Base-by-base conservation (phyloP, 1,140 invertebrate genomes). In the Sinonovacula constricta region DNA sequence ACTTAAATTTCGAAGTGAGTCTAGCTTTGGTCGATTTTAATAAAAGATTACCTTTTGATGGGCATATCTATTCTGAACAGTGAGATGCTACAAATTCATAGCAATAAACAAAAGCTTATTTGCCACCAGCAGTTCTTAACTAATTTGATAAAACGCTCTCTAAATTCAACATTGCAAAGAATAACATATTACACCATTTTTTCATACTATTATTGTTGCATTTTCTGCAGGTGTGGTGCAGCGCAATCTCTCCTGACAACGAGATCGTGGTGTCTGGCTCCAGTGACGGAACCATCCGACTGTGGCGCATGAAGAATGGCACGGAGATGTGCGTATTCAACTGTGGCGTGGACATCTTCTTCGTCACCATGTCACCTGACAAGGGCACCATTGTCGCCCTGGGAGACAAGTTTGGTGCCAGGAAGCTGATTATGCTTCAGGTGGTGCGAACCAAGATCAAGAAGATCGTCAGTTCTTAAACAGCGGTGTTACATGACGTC, bases 351-450 rank as follows among this genome's bases (percentile, higher is more conserved):
- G 90, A 91, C 65, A 87, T 91, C 60, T 91, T 91, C 85, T 83
- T 85, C 62, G 87, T 91, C 45, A 88, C 88, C 15, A 87, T 91
- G 83, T 90, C 87, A 67, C 84, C 83, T 28, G 88, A 91, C 82
- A 90, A 90, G 66, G 81, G 85, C 60, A 90, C 90, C 7, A 88
- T 91, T 31, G 91, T 91, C 69, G 91, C 89, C n/a, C 87, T 91
- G 10, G 91, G 90, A 24, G 91, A 91, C 84, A 90, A 89, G 79
- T 87, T 80, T 72, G 87, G 86, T 26, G 83, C 89, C 30, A 66
- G 91, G n/a, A 91, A 91, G 72, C 81, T 91, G 60, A 89, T 91
- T 54, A 91, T 91, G 90, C 75, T 91, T 56, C 91, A 91, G 65
- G 88, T 91, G 12, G 89, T 91, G 0, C 80, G 87, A 24, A 87